These are phyloP conservation scores for Podocnemis expansa DNA, from an alignment of 2,113 vertebrate species.

Conservation along the genomic window DNA sequence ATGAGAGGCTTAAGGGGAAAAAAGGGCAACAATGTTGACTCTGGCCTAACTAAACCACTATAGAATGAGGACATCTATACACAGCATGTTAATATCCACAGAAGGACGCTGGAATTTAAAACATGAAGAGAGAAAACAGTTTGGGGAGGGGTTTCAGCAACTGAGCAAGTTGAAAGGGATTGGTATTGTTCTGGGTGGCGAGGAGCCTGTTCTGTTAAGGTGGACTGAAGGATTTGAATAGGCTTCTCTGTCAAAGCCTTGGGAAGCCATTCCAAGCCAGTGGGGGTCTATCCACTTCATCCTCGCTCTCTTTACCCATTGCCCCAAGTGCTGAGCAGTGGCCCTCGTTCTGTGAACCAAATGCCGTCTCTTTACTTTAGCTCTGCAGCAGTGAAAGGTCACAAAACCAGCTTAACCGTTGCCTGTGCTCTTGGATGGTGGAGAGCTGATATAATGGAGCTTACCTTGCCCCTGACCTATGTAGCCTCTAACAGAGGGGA, in stretches of 20 bases:
- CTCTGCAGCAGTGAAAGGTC: neutral
- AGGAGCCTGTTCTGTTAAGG: neutral
- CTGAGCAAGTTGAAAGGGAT: neutral
- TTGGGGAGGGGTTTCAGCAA: neutral
- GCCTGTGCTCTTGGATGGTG: neutral
- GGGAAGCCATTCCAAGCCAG: neutral
- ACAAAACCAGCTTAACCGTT: neutral
- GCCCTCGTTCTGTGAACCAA: neutral
- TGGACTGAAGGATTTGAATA: neutral
- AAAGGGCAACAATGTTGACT: conserved; percentile 55
- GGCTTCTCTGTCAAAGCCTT: neutral
- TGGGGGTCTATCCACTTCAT: neutral
- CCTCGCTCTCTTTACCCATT: neutral
- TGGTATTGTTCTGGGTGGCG: neutral
- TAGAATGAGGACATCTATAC: conserved; percentile 53
- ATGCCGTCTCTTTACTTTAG: neutral
- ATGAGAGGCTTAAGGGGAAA: conserved; percentile 8
- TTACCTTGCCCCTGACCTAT: neutral
- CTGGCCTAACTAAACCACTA: conserved; percentile 28
- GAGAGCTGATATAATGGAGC: neutral
- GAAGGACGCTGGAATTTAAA: conserved; percentile 61
- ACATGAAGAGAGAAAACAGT: neutral
- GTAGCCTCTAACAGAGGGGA: neutral
- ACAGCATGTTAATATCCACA: conserved; percentile 30
- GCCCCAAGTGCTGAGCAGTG: neutral